These are phyloP conservation scores for Nebria salina DNA, from an alignment of 2,888 invertebrate species.

Conservation along the genomic window DNA sequence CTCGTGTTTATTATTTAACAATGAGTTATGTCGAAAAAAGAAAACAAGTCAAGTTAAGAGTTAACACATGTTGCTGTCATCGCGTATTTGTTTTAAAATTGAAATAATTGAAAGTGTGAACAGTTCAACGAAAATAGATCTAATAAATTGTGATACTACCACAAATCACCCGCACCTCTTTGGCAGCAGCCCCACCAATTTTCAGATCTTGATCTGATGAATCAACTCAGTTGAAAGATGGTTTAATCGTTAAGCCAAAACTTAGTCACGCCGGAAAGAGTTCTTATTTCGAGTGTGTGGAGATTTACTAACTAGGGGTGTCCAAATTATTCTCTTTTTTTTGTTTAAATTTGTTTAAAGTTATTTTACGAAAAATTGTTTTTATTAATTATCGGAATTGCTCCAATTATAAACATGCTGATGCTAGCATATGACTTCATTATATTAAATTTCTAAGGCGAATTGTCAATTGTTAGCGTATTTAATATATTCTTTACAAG, in stretches of 20 bases:
- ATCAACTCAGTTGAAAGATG: not conserved
- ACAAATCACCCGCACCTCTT: not conserved
- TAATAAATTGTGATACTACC: not conserved
- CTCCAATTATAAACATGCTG: no score
- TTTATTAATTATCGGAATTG: no score
- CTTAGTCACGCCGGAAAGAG: not conserved
- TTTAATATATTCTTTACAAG: no score
- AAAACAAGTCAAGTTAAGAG: not conserved
- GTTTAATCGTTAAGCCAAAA: not conserved
- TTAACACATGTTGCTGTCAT: not conserved
- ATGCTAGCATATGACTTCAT: no score
- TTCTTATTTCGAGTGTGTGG: not conserved
- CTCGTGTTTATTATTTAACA: no score
- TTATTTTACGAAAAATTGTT: no score
- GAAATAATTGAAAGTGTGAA: not conserved
- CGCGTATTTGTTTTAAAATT: not conserved
- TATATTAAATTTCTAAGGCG: no score
- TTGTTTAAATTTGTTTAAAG: not conserved
- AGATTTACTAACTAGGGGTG: not conserved
- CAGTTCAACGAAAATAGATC: not conserved
- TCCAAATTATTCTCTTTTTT: not conserved
- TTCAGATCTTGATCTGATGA: not conserved
- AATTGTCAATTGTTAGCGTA: no score
- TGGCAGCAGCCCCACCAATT: not conserved
- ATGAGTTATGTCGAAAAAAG: not conserved